Evolutionary conservation across 35 echinoderm and acorn worm species (phyloP).

Genomic region (Eucidaris tribuloides): DNA sequence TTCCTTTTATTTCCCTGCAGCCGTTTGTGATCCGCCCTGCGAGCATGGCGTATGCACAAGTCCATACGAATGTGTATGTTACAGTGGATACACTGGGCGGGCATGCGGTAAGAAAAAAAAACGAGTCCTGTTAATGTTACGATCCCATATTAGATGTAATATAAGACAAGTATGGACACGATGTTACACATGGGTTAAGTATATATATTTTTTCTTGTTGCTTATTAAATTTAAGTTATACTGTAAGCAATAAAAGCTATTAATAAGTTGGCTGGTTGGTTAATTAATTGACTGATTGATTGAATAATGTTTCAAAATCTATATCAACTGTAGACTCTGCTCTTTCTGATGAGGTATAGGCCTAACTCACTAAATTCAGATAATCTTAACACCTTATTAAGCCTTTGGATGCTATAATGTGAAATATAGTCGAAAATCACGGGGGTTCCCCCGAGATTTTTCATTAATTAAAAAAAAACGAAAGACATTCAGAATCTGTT

Average conservation of each 20-base stretch:
- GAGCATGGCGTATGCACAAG: background rate
- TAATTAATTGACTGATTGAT: background rate
- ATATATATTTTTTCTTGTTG: background rate
- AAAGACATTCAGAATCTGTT: too few relatives aligned
- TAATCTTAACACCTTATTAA: too few relatives aligned
- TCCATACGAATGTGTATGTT: background rate
- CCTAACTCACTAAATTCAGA: too few relatives aligned
- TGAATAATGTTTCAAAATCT: too few relatives aligned
- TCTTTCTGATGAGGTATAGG: too few relatives aligned
- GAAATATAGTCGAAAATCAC: too few relatives aligned
- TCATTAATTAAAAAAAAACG: too few relatives aligned
- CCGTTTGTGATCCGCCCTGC: slow-evolving; percentile 11
- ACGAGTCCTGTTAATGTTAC: background rate
- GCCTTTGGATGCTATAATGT: too few relatives aligned
- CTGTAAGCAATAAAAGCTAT: background rate
- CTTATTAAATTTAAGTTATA: background rate
- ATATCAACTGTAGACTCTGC: too few relatives aligned
- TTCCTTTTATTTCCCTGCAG: background rate
- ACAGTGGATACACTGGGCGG: background rate
- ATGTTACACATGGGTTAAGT: background rate
- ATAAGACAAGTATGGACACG: background rate
- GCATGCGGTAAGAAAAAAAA: background rate
- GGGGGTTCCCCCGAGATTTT: too few relatives aligned
- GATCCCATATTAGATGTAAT: background rate
- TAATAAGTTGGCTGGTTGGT: background rate